These are phyloP conservation scores for Notarius lentiginosus DNA, from an alignment of 2,113 vertebrate species.

Conservation along the genomic window DNA sequence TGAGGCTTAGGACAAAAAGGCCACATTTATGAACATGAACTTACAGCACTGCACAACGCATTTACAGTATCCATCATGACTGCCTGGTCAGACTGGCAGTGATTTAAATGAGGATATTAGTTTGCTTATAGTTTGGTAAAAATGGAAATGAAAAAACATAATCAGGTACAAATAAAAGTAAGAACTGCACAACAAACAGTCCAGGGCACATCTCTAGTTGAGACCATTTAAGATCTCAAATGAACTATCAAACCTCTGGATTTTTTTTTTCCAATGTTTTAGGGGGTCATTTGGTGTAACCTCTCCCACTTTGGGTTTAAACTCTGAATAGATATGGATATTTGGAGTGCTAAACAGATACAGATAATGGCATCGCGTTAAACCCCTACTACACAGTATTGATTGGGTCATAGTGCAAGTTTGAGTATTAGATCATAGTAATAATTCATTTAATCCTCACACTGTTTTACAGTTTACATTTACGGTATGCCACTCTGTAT, in stretches of 20 bases:
- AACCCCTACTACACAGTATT: not conserved
- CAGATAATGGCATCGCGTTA: not conserved
- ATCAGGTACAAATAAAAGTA: not conserved
- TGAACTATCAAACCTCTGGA: not conserved
- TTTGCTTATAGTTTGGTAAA: not conserved
- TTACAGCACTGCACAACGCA: not conserved
- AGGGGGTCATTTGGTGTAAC: not conserved
- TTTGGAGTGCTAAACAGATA: not conserved
- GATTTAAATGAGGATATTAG: not conserved
- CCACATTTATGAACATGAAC: not conserved
- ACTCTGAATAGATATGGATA: not conserved
- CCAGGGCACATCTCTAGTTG: not conserved
- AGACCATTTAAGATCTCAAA: not conserved
- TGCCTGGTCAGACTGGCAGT: not conserved
- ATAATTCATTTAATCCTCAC: not conserved
- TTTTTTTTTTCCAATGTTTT: not conserved
- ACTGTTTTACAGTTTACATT: not conserved
- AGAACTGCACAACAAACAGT: not conserved
- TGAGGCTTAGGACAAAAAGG: not conserved
- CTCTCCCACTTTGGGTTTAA: not conserved
- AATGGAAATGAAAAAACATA: not conserved
- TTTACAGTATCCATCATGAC: not conserved
- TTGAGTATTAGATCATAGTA: not conserved
- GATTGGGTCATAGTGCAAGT: not conserved
- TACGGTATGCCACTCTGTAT: not conserved